Conservation (phyloP, 2,113 vertebrate species). For the Tautogolabrus adspersus region DNA sequence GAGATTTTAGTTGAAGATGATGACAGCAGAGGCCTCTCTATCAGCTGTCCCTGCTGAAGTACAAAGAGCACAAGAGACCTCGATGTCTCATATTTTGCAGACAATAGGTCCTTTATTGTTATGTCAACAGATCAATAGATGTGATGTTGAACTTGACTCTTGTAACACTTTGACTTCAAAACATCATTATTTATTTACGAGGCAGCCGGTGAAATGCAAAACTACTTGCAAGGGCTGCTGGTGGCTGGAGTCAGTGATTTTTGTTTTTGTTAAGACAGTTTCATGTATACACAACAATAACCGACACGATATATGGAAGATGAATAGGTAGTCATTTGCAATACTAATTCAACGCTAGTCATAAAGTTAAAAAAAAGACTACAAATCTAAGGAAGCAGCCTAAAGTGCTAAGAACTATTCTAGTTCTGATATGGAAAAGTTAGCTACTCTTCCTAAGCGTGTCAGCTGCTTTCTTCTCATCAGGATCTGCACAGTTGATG, state of each 20-base stretch:
- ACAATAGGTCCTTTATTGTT: conserved; percentile 43
- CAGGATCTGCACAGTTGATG: conserved; percentile 19
- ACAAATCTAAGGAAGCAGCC: too few relatives aligned
- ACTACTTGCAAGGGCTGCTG: background rate
- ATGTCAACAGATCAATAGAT: conserved; percentile 67
- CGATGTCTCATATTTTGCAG: conserved; percentile 27
- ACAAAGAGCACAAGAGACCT: conserved; percentile 21
- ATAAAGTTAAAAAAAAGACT: too few relatives aligned
- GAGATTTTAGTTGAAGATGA: conserved; percentile 4
- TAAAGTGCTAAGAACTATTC: conserved; percentile 3
- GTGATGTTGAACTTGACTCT: conserved; percentile 43
- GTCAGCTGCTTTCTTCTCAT: conserved; percentile 22
- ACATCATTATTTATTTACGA: conserved; percentile 67
- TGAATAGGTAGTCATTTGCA: background rate
- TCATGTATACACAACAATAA: background rate
- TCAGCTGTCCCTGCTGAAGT: conserved; percentile 31
- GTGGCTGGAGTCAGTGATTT: background rate
- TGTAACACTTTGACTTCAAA: conserved; percentile 47
- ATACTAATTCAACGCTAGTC: background rate
- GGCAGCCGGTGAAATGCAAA: conserved; percentile 21
- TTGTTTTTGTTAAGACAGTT: background rate
- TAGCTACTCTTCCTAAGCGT: background rate
- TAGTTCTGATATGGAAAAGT: background rate
- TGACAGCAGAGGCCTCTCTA: conserved; percentile 13
- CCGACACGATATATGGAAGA: background rate